phyloP scores from a whole-genome alignment of 2,888 invertebrate genomes.

The Dascillus cervinus region DNA sequence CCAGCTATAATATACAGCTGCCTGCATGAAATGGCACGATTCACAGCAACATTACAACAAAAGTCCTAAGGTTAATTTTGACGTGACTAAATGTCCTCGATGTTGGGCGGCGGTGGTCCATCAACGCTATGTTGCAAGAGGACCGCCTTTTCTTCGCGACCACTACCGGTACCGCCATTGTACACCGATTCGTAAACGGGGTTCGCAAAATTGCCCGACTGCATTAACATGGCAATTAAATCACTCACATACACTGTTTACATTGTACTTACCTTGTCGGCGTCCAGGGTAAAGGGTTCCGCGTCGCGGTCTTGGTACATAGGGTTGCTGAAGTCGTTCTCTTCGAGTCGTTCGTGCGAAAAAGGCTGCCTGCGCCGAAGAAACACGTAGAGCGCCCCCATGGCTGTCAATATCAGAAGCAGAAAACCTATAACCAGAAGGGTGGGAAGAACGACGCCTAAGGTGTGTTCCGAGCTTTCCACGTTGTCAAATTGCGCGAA shows the following conservation, averaged over 20 bases:
- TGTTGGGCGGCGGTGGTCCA: slow-evolving; percentile 36
- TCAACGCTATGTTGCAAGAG: slow-evolving; percentile 47
- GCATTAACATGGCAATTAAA: slow-evolving; percentile 17
- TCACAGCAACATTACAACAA: slow-evolving; percentile 38
- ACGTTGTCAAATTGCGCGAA: slow-evolving; percentile 7
- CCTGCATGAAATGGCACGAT: slow-evolving; percentile 37
- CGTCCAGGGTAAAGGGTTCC: slow-evolving; percentile 49
- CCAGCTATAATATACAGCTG: slow-evolving; percentile 10
- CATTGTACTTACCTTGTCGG: slow-evolving; percentile 49
- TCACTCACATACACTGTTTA: not conserved
- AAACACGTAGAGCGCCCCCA: slow-evolving; percentile 30
- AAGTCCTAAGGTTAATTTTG: slow-evolving; percentile 11
- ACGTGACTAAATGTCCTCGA: slow-evolving; percentile 33
- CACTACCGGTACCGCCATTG: slow-evolving; percentile 40
- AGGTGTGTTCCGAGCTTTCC: slow-evolving; percentile 10
- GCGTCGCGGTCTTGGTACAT: slow-evolving; percentile 73
- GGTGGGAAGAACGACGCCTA: slow-evolving; percentile 10
- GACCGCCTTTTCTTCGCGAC: slow-evolving; percentile 49
- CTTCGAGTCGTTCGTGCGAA: slow-evolving; percentile 71
- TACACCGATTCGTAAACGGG: slow-evolving; percentile 83
- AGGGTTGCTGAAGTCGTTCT: slow-evolving; percentile 78
- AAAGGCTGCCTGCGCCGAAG: slow-evolving; percentile 46
- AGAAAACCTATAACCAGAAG: slow-evolving; percentile 17
- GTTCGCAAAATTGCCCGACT: slow-evolving; percentile 72
- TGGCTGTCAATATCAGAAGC: slow-evolving; percentile 19